Evolutionary conservation across 2,113 vertebrate genomes (phyloP), one percentile per base, ranked within the genome.

Genomic region (Malurus melanocephalus): DNA sequence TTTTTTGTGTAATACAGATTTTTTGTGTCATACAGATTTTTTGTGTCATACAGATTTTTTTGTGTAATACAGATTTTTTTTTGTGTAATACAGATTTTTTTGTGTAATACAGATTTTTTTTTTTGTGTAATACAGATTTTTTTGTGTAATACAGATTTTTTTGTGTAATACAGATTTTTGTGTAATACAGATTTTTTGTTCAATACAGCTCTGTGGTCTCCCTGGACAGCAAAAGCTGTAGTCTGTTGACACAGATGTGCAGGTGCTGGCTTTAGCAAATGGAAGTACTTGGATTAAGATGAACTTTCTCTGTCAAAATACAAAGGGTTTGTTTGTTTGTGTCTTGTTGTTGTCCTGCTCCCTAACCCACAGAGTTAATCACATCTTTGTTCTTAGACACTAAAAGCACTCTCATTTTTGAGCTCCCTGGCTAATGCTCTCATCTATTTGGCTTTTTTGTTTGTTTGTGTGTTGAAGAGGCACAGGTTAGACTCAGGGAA

Each of bases 171-270:
- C n/a, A n/a, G n/a, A n/a, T n/a, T n/a, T n/a, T n/a, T n/a, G n/a
- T n/a, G n/a, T n/a, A n/a, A n/a, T n/a, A n/a, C n/a, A n/a, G n/a
- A n/a, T n/a, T n/a, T n/a, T n/a, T n/a, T n/a, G n/a, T n/a, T n/a
- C n/a, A n/a, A n/a, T n/a, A n/a, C n/a, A n/a, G n/a, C n/a, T n/a
- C n/a, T n/a, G n/a, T n/a, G n/a, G n/a, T n/a, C n/a, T n/a, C n/a
- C n/a, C n/a, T 21, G 27, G 28, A 14, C 1, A 19, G 55, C 9
- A 21, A 38, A 12, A 0, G 7, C 21, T 13, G 6, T 2, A 20
- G 27, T 18, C 51, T 67, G 1, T 1, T 46, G 56, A 8, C 21
- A 2, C 16, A 2, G 0, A 1, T 7, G 2, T 32, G 2, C 3
- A 28, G 35, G 16, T 18, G 20, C 11, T 73, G 65, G 42, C 10